Evolutionary conservation across 2,797 vertebrate genomes (phyloP).

Genomic region (Anabacerthia variegaticeps): DNA sequence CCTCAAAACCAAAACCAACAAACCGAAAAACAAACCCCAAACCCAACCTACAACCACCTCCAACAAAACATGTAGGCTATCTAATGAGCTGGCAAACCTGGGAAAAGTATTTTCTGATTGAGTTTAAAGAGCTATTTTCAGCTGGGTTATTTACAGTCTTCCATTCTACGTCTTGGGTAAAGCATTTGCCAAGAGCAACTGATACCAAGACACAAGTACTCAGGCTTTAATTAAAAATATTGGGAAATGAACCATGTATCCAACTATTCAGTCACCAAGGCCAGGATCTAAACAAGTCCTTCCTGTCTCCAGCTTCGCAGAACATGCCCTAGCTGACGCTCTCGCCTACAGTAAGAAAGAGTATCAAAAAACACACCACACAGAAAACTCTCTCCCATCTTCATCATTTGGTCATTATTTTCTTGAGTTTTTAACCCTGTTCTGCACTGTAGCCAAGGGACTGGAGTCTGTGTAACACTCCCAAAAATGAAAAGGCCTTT

Average conservation of each 20-base stretch:
- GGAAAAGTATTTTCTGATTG: not conserved
- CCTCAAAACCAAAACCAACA: not conserved
- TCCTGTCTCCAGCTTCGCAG: slow-evolving; percentile 11
- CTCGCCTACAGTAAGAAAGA: not conserved
- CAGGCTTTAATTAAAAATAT: not conserved
- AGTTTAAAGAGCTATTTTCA: not conserved
- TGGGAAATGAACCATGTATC: not conserved
- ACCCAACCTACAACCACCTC: not conserved
- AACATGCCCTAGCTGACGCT: slow-evolving; percentile 19
- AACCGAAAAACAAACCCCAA: not conserved
- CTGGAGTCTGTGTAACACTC: not conserved
- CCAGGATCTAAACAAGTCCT: slow-evolving; percentile 36
- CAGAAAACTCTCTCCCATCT: not conserved
- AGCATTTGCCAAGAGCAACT: not conserved
- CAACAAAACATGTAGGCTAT: not conserved
- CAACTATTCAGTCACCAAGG: not conserved
- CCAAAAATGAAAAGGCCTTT: not conserved
- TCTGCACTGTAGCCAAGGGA: not conserved
- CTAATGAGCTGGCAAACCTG: not conserved
- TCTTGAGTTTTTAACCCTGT: not conserved
- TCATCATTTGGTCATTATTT: not conserved
- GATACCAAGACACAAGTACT: not conserved
- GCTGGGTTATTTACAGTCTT: not conserved
- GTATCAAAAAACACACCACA: not conserved
- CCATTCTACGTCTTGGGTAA: not conserved